A percentile compares a stretch with the other conserved stretches of the same genome.
These are phyloP conservation scores for Hirudinaria manillensis DNA, from an alignment of 2,888 invertebrate genomes.

Conservation along the genomic window DNA sequence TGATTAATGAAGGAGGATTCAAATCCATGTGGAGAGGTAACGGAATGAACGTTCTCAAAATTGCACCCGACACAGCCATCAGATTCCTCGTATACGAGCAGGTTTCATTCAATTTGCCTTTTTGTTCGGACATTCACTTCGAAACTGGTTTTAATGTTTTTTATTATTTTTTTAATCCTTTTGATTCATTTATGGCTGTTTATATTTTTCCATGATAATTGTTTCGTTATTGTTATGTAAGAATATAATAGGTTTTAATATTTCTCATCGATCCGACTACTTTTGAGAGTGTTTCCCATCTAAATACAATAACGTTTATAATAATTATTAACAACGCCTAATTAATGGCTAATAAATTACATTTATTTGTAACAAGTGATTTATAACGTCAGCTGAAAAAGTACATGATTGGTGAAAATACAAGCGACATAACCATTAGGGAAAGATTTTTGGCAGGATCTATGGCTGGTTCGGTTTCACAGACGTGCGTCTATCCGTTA, in stretches of 20 bases:
- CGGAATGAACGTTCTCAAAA: slow-evolving; percentile 94
- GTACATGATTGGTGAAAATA: slow-evolving; percentile 46
- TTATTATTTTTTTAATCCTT: too few relatives aligned
- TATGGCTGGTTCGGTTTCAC: slow-evolving; percentile 87
- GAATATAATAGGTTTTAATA: too few relatives aligned
- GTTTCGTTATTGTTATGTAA: neutral
- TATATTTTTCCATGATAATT: too few relatives aligned
- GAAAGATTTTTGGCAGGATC: slow-evolving; percentile 92
- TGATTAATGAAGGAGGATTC: slow-evolving; percentile 87
- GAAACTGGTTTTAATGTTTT: too few relatives aligned
- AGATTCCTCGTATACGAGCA: slow-evolving; percentile 98
- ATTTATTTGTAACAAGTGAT: neutral
- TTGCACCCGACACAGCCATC: slow-evolving; percentile 93
- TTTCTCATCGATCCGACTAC: neutral
- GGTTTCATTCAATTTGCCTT: slow-evolving; percentile 45
- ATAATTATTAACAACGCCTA: neutral
- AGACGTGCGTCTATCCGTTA: slow-evolving; percentile 92
- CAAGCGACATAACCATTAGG: slow-evolving; percentile 60
- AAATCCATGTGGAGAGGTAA: slow-evolving; percentile 92
- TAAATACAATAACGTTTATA: neutral
- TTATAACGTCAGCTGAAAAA: slow-evolving; percentile 29
- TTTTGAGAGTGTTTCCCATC: neutral
- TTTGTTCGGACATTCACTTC: too few relatives aligned
- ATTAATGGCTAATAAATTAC: neutral
- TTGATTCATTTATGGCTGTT: too few relatives aligned